Conservation (phyloP, 2,888 invertebrate species). For the Selenia dentaria region DNA sequence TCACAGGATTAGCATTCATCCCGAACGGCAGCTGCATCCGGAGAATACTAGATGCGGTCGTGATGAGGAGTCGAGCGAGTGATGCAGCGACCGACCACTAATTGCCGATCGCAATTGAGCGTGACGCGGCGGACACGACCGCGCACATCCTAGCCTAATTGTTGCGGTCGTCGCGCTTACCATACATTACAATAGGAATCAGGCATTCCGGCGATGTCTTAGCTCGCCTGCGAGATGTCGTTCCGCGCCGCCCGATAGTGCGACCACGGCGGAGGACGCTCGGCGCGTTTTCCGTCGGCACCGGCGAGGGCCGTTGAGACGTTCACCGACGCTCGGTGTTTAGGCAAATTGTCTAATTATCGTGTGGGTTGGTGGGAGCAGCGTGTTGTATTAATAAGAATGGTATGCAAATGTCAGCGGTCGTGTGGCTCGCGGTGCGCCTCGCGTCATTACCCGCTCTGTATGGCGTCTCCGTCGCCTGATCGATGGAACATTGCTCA, state of each 20-base stretch:
- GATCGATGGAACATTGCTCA: conserved; percentile 41
- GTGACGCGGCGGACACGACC: conserved; percentile 60
- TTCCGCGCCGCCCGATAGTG: conserved; percentile 31
- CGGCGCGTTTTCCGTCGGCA: conserved; percentile 17
- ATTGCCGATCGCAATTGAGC: conserved; percentile 64
- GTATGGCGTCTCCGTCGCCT: conserved; percentile 41
- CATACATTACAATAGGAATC: conserved; percentile 80
- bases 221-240: conserved; percentile 48
- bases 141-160: conserved; percentile 67
- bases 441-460: conserved; percentile 41
- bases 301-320: conserved; percentile 11
- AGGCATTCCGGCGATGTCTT: conserved; percentile 66
- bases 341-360: conserved; percentile 79
- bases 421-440: conserved; percentile 29
- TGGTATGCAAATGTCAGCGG: conserved; percentile 55
- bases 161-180: conserved; percentile 70
- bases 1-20: conserved; percentile 48
- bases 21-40: conserved; percentile 38
- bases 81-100: conserved; percentile 61
- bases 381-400: conserved; percentile 60
- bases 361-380: conserved; percentile 53
- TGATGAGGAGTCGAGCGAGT: conserved; percentile 52
- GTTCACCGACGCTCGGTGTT: conserved; percentile 18
- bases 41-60: conserved; percentile 64
- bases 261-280: conserved; percentile 31